Conservation (phyloP, 1,140 invertebrate species). For the Aphelenchoides fujianensis region DNA sequence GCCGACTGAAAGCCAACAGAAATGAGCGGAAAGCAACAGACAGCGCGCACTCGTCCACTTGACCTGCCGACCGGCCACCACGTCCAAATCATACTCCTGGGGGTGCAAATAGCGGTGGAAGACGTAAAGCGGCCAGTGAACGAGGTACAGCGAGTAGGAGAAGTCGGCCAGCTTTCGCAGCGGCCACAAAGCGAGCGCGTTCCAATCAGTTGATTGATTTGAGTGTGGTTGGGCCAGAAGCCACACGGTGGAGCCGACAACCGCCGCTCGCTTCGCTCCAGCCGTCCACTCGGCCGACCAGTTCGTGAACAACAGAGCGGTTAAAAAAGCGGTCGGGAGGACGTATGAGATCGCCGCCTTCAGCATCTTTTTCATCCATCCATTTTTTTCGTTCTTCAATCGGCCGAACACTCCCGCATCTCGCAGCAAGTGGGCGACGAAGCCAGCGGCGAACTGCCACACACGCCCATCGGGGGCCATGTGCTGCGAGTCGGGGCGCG, state of each 20-base stretch:
- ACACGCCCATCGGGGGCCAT: background rate
- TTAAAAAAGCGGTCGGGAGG: background rate
- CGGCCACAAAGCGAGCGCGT: background rate
- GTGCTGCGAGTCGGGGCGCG: background rate
- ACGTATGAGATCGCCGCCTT: background rate
- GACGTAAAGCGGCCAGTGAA: conserved; percentile 3
- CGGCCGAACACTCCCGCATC: background rate
- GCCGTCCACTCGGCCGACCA: background rate
- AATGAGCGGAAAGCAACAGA: background rate
- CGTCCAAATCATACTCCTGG: background rate
- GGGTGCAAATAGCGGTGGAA: conserved; percentile 3
- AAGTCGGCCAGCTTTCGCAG: background rate
- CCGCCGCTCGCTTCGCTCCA: background rate
- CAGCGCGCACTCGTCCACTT: background rate
- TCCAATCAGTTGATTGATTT: background rate
- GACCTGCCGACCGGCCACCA: background rate
- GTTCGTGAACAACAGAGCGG: background rate
- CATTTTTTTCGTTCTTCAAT: background rate
- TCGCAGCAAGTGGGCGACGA: background rate
- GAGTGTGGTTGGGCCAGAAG: background rate
- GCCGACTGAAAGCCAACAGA: background rate
- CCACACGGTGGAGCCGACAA: background rate
- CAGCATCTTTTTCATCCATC: background rate
- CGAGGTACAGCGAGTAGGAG: background rate
- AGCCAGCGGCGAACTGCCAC: background rate